These are phyloP conservation scores for Clarias gariepinus DNA, from an alignment of 2,113 vertebrate species.

Conservation along the genomic window DNA sequence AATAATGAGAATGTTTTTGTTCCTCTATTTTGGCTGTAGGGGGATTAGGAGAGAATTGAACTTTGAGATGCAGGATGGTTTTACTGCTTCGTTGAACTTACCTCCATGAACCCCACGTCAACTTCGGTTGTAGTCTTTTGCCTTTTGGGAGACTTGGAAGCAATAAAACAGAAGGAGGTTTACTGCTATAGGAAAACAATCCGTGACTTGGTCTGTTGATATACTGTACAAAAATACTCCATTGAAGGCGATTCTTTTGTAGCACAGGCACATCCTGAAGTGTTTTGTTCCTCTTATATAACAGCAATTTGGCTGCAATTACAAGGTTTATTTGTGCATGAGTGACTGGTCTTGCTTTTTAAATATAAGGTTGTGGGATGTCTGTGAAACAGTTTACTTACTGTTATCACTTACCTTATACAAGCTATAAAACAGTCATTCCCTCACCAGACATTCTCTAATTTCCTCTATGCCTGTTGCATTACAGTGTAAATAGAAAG, in stretches of 20 bases:
- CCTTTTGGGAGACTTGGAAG: background rate
- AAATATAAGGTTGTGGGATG: background rate
- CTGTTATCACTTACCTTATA: background rate
- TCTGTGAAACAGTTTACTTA: background rate
- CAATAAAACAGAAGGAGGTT: background rate
- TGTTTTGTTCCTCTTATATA: background rate
- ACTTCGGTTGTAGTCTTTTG: background rate
- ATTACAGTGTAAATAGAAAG: background rate
- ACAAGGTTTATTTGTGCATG: background rate
- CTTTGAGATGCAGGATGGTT: background rate
- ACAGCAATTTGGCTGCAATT: background rate
- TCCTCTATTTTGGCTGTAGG: slow-evolving; percentile 18
- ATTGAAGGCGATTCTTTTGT: too few species aligned
- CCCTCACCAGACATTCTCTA: background rate
- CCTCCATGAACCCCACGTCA: background rate
- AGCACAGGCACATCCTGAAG: background rate
- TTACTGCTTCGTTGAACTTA: background rate
- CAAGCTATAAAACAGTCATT: background rate
- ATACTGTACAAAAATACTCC: background rate
- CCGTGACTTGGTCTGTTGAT: background rate
- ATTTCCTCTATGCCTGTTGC: background rate
- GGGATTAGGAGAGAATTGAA: slow-evolving; percentile 15
- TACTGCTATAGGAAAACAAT: slow-evolving; percentile 1
- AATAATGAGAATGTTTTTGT: slow-evolving; percentile 56
- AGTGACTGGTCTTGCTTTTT: background rate